Evolutionary conservation across 1,140 invertebrate genomes (phyloP).

Genomic region (Leptinotarsa defecta): DNA sequence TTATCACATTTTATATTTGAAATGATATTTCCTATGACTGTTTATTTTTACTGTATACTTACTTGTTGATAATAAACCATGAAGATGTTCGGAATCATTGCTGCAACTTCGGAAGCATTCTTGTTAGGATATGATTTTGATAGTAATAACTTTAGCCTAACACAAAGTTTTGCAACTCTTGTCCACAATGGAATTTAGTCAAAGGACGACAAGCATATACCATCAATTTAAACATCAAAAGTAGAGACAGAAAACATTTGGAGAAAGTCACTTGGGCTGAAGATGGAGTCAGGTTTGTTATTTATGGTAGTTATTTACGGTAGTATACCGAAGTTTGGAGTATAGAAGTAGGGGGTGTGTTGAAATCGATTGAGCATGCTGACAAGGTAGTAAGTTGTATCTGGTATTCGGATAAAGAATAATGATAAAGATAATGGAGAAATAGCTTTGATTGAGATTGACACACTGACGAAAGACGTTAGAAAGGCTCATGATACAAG

Average conservation of each 20-base stretch:
- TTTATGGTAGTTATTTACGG: too few species aligned
- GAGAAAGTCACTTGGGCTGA: conserved; percentile 68
- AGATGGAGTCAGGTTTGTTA: conserved; percentile 72
- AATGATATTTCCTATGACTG: too few species aligned
- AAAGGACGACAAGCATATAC: conserved; percentile 88
- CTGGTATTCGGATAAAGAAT: conserved; percentile 67
- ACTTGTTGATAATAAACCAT: neutral
- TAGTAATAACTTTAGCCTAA: conserved; percentile 59
- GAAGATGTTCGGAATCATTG: conserved; percentile 66
- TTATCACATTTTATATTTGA: too few species aligned
- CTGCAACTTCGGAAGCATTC: conserved; percentile 84
- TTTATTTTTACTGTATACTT: too few species aligned
- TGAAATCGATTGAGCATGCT: conserved; percentile 63
- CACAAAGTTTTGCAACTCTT: conserved; percentile 84
- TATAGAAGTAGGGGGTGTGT: conserved; percentile 71
- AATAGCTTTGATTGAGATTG: conserved; percentile 56
- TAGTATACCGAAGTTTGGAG: conserved; percentile 76
- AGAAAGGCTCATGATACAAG: conserved; percentile 67
- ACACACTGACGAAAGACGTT: conserved; percentile 55
- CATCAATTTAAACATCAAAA: conserved; percentile 76
- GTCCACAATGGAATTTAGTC: conserved; percentile 89
- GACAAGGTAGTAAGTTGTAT: conserved; percentile 65
- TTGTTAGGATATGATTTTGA: conserved; percentile 73
- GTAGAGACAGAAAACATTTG: conserved; percentile 61
- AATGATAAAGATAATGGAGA: conserved; percentile 76